Evolutionary conservation across 2,113 vertebrate genomes (phyloP).

Genomic region (Bolborhynchus lineola): DNA sequence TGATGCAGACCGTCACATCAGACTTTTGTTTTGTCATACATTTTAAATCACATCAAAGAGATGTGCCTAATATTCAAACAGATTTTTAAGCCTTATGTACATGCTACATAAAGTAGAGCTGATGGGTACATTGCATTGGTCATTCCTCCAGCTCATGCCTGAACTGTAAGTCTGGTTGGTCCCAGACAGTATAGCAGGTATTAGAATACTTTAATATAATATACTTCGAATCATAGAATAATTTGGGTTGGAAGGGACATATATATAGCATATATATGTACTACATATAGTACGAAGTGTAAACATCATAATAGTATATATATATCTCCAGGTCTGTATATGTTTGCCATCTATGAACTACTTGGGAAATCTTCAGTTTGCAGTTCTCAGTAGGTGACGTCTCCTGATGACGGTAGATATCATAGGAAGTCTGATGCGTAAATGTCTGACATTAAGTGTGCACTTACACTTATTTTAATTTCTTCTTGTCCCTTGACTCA

Average conservation of each 20-base stretch:
- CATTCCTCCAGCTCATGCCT: not conserved
- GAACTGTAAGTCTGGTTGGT: not conserved
- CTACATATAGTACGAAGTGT: too few relatives aligned
- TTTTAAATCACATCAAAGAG: not conserved
- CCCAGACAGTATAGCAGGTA: not conserved
- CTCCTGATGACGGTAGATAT: not conserved
- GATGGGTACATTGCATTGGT: accelerated
- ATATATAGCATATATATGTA: not conserved
- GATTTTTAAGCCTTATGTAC: not conserved
- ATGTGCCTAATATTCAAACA: not conserved
- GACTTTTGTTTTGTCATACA: not conserved
- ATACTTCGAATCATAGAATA: not conserved
- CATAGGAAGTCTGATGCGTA: not conserved
- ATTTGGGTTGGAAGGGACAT: not conserved
- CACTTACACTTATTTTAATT: not conserved
- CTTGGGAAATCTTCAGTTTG: not conserved
- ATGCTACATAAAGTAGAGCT: not conserved
- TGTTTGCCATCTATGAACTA: not conserved
- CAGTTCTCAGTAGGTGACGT: accelerated
- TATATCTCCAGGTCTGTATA: not conserved
- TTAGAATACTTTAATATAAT: not conserved
- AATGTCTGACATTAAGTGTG: accelerated
- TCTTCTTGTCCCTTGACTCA: not conserved
- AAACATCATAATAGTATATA: not conserved
- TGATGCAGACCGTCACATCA: not conserved